A percentile compares a stretch with the other conserved stretches of the same genome.
Evolutionary conservation across 2,888 invertebrate genomes (phyloP).

Genomic region (Napeogenes sylphis): DNA sequence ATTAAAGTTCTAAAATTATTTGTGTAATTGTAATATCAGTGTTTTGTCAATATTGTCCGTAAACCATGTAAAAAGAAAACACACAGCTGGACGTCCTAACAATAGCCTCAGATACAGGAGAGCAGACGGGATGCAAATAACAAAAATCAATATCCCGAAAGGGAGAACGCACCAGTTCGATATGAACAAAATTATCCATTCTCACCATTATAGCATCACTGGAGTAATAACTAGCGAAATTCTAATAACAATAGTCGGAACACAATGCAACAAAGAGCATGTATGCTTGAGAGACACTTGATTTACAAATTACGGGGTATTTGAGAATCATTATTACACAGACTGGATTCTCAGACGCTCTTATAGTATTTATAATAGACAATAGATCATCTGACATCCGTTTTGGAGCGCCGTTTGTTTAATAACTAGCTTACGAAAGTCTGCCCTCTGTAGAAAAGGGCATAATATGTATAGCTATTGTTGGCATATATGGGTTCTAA

Average conservation of each 20-base stretch:
- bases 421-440: slow-evolving; percentile 46
- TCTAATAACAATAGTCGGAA: slow-evolving; percentile 28
- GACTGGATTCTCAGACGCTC: slow-evolving; percentile 58
- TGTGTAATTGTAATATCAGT: too few species aligned
- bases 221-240: slow-evolving; percentile 15
- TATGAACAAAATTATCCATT: slow-evolving; percentile 64
- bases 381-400: slow-evolving; percentile 68
- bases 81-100: slow-evolving; percentile 58
- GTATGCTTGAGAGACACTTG: slow-evolving; percentile 23
- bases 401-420: slow-evolving; percentile 55
- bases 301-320: slow-evolving; percentile 33
- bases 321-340: slow-evolving; percentile 34
- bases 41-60: slow-evolving; percentile 21
- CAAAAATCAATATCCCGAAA: slow-evolving; percentile 71
- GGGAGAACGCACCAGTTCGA: slow-evolving; percentile 57
- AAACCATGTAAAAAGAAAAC: slow-evolving; percentile 38
- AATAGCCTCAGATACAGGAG: slow-evolving; percentile 66
- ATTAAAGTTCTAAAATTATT: too few species aligned
- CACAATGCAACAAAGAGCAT: slow-evolving; percentile 24
- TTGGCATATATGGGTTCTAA: slow-evolving; percentile 51
- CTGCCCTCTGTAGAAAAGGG: slow-evolving; percentile 9
- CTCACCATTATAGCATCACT: slow-evolving; percentile 42
- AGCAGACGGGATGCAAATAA: slow-evolving; percentile 75
- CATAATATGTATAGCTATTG: slow-evolving; percentile 4
- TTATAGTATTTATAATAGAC: slow-evolving; percentile 51